phyloP scores from a whole-genome alignment of 2,888 invertebrate species.

The Pardosa pseudoannulata region DNA sequence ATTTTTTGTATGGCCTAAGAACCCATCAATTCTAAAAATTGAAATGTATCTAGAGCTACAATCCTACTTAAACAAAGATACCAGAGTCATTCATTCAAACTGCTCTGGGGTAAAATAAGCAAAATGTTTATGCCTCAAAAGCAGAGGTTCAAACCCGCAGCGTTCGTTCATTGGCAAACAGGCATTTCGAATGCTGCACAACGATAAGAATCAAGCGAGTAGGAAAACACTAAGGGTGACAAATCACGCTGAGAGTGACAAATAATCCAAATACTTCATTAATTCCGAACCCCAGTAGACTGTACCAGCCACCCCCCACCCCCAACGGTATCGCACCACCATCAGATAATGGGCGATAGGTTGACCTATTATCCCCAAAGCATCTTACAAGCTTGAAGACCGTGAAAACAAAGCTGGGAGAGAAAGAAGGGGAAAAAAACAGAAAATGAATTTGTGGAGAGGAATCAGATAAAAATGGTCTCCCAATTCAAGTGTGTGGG shows the following conservation, averaged over 20 bases:
- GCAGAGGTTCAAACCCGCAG: no score
- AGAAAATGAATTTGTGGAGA: conserved; percentile 38
- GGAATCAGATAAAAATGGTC: conserved; percentile 47
- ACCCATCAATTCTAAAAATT: no score
- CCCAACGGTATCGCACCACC: background rate
- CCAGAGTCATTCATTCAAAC: no score
- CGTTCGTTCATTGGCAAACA: no score
- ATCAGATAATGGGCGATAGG: conserved; percentile 51
- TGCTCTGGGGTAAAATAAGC: no score
- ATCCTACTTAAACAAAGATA: no score
- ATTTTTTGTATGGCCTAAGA: no score
- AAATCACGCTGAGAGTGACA: conserved; percentile 59
- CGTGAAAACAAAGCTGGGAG: conserved; percentile 26
- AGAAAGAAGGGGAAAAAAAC: background rate
- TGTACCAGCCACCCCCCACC: background rate
- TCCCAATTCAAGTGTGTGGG: background rate
- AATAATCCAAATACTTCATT: conserved; percentile 62
- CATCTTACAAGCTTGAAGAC: conserved; percentile 36
- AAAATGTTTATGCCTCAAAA: no score
- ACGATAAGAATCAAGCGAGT: background rate
- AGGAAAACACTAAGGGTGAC: conserved; percentile 24
- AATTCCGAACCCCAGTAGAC: conserved; percentile 36
- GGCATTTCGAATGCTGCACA: no score
- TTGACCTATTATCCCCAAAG: conserved; percentile 54
- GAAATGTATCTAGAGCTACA: no score